Percentiles rank a stretch among this genome's conserved stretches.
Evolutionary conservation across 2,888 invertebrate genomes (phyloP).

Genomic region (Eledona agricola): DNA sequence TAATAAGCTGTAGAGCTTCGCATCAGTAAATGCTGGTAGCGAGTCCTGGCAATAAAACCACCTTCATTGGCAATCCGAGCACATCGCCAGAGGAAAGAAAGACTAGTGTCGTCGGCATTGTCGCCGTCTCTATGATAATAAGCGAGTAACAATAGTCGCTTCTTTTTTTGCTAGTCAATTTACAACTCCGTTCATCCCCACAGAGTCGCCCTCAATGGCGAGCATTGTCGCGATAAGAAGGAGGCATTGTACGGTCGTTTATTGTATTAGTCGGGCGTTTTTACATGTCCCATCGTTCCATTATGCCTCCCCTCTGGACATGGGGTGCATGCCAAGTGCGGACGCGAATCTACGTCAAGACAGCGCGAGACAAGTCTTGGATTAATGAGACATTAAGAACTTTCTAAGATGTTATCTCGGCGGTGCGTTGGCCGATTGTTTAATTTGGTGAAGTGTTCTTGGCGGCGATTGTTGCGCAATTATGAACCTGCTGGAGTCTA

Average conservation of each 20-base stretch:
- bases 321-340: slow-evolving; percentile 40
- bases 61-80: slow-evolving; percentile 29
- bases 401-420: slow-evolving; percentile 44
- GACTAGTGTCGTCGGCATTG: slow-evolving; percentile 41
- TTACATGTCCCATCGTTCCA: slow-evolving; percentile 52
- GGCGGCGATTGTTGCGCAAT: slow-evolving; percentile 43
- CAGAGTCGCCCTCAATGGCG: slow-evolving; percentile 40
- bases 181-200: slow-evolving; percentile 37
- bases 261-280: slow-evolving; percentile 58
- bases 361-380: no score
- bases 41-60: slow-evolving; percentile 1
- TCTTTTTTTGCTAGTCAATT: slow-evolving; percentile 45
- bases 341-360: slow-evolving; percentile 9
- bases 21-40: slow-evolving; percentile 1
- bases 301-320: slow-evolving; percentile 46
- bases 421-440: slow-evolving; percentile 48
- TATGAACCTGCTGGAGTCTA: slow-evolving; percentile 41
- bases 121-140: slow-evolving; percentile 52
- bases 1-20: slow-evolving; percentile 5
- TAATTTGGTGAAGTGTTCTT: slow-evolving; percentile 45
- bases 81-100: slow-evolving; percentile 32
- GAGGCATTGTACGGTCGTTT: slow-evolving; percentile 55
- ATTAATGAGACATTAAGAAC: slow-evolving; percentile 50
- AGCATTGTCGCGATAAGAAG: slow-evolving; percentile 54
- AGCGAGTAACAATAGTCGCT: slow-evolving; percentile 49